A percentile compares a stretch with the other conserved stretches of the same genome.
These are phyloP conservation scores for Melipona bicolor DNA, from an alignment of 2,888 invertebrate species.

Conservation along the genomic window DNA sequence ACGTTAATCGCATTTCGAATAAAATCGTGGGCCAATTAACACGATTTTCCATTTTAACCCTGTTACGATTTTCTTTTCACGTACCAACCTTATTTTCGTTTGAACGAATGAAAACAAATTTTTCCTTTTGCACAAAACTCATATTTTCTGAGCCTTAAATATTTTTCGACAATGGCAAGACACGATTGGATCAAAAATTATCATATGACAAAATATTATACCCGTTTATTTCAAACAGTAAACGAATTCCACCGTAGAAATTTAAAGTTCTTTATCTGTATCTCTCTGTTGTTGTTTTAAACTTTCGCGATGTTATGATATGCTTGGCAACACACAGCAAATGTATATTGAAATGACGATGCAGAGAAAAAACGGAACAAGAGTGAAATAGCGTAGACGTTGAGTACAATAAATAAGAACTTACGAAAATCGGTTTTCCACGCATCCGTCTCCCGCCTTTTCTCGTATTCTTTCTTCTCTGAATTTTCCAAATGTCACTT, in stretches of 20 bases:
- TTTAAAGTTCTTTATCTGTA: background rate
- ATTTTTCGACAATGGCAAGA: no score
- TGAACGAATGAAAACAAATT: background rate
- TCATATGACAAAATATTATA: background rate
- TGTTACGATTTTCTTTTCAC: background rate
- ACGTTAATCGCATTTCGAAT: background rate
- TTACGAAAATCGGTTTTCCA: conserved; percentile 54
- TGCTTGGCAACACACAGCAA: background rate
- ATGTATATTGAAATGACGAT: background rate
- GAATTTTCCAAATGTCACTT: conserved; percentile 29
- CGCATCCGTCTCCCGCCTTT: conserved; percentile 46
- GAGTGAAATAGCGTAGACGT: background rate
- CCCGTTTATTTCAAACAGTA: background rate
- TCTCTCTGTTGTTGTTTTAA: background rate
- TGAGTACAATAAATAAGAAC: conserved; percentile 15
- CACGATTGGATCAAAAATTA: background rate
- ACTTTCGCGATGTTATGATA: background rate
- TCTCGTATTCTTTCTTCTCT: conserved; percentile 20
- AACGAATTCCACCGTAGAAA: background rate
- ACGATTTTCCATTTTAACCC: background rate
- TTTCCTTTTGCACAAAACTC: background rate
- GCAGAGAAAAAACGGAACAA: background rate
- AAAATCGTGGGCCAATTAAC: background rate
- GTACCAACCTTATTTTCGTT: background rate
- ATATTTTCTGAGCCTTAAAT: background rate